These are phyloP conservation scores for Sebastes schlegelii DNA, from an alignment of 2,113 vertebrate species.

Conservation along the genomic window DNA sequence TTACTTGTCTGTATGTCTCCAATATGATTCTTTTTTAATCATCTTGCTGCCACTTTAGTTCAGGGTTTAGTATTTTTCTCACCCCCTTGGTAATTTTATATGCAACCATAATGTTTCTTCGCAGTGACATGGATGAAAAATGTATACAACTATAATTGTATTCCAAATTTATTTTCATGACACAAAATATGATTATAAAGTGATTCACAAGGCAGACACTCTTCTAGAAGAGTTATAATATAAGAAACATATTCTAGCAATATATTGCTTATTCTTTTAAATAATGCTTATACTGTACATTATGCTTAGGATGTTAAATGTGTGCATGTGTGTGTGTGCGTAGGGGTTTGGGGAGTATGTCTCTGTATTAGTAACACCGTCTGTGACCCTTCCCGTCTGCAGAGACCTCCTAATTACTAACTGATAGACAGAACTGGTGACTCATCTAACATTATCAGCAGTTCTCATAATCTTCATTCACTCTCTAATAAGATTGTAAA, in stretches of 20 bases:
- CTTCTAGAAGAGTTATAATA: neutral
- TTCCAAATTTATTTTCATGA: neutral
- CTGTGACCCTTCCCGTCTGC: constrained; percentile 45
- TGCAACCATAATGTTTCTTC: too few relatives aligned
- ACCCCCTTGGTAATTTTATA: too few relatives aligned
- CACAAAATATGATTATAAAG: neutral
- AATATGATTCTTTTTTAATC: too few relatives aligned
- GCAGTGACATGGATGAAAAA: too few relatives aligned
- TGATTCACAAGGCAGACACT: neutral
- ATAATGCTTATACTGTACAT: neutral
- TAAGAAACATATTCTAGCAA: too few relatives aligned
- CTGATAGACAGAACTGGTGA: constrained; percentile 64
- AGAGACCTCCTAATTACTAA: constrained; percentile 60
- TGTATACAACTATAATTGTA: too few relatives aligned
- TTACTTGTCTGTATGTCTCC: neutral
- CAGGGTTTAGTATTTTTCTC: too few relatives aligned
- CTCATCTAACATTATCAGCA: constrained; percentile 67
- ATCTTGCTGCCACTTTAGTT: too few relatives aligned
- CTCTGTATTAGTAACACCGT: constrained; percentile 18
- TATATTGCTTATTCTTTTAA: too few relatives aligned
- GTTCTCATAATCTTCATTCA: constrained; percentile 64
- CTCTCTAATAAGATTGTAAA: constrained; percentile 64
- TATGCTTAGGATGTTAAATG: neutral
- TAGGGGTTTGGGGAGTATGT: neutral
- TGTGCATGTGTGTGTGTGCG: constrained; percentile 1